phyloP scores from a whole-genome alignment of 2,888 invertebrate species.

The Imbricaverruca yamaguchii region DNA sequence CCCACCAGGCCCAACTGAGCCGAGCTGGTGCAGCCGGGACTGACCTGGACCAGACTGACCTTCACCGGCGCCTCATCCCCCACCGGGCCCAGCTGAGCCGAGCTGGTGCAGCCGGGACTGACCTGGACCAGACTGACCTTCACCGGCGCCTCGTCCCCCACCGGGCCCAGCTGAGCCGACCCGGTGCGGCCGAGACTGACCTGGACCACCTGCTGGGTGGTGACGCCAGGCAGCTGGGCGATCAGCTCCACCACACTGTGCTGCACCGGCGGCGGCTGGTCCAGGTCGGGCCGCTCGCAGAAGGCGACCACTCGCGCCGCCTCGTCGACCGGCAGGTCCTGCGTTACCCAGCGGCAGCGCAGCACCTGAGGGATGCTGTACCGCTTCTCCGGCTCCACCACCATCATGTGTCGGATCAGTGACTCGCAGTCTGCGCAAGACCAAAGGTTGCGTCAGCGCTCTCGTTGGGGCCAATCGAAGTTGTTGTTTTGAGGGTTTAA shows the following conservation, averaged over 20 bases:
- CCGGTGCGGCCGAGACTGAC: constrained; percentile 7
- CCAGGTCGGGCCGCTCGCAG: constrained; percentile 23
- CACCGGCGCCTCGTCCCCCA: too few species aligned
- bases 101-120: too few species aligned
- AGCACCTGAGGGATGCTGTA: constrained; percentile 87
- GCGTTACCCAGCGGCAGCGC: constrained; percentile 77
- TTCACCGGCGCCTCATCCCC: too few species aligned
- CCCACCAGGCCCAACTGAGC: too few species aligned
- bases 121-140: background rate
- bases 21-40: background rate
- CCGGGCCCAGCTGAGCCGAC: too few species aligned
- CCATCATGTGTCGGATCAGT: constrained; percentile 88
- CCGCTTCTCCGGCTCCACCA: constrained; percentile 81
- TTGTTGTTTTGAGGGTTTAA: too few species aligned
- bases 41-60: too few species aligned
- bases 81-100: too few species aligned
- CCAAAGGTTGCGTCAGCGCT: background rate
- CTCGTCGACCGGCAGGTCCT: constrained; percentile 26
- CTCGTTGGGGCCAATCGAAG: too few species aligned
- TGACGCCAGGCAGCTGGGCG: constrained; percentile 41
- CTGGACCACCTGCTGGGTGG: constrained; percentile 44
- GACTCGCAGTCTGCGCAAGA: constrained; percentile 75
- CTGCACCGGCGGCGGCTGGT: constrained; percentile 17
- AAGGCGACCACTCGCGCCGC: background rate
- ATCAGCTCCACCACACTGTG: constrained; percentile 65